Conservation (phyloP, 2,888 invertebrate genomes). For the Heliconius ismenius region DNA sequence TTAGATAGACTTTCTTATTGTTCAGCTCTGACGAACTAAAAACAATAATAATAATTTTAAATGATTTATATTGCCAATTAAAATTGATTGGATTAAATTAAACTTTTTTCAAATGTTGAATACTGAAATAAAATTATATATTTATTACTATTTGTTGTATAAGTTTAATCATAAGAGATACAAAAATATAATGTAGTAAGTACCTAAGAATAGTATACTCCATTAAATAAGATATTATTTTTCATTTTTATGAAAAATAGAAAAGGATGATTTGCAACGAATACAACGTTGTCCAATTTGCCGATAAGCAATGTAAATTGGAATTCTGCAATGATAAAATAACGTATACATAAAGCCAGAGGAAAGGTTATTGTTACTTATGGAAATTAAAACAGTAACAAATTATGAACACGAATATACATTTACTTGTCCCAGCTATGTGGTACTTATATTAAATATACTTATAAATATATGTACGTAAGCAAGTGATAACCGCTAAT, state of each 20-base stretch:
- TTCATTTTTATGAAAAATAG: conserved; percentile 41
- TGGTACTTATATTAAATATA: background rate
- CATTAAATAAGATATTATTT: conserved; percentile 38
- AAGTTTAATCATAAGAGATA: background rate
- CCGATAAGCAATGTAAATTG: conserved; percentile 1
- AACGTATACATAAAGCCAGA: background rate
- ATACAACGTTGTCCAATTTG: conserved; percentile 16
- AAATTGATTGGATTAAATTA: background rate
- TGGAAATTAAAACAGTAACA: background rate
- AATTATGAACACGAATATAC: background rate
- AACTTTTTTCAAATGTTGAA: background rate
- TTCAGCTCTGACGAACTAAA: background rate
- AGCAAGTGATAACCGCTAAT: background rate
- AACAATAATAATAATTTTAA: background rate
- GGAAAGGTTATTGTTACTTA: background rate
- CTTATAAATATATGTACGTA: background rate
- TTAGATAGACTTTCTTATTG: background rate
- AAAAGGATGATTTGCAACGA: conserved; percentile 47
- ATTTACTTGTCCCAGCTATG: background rate
- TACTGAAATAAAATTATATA: conserved; percentile 9
- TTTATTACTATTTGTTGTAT: background rate
- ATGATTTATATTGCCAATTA: background rate
- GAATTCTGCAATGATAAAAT: conserved; percentile 5
- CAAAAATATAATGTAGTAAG: background rate
- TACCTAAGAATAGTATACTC: conserved; percentile 39